phyloP scores from a whole-genome alignment of 2,113 vertebrate genomes.

The Hypocryptadius cinnamomeus region DNA sequence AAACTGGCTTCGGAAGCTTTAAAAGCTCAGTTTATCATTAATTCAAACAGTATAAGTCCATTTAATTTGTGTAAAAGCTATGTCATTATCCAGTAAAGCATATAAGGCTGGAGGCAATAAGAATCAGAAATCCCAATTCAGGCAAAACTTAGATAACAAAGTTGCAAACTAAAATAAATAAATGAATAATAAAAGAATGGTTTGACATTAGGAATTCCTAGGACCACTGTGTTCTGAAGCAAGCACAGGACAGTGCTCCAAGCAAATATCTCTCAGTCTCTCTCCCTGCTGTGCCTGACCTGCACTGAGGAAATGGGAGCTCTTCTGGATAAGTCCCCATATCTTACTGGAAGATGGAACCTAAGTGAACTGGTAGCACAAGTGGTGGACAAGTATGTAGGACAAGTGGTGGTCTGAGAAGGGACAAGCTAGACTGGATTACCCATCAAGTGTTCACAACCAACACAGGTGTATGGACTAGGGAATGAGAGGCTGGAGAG shows the following conservation, averaged over 20 bases:
- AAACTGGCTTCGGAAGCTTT: not conserved
- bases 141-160: not conserved
- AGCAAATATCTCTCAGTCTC: no score
- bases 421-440: not conserved
- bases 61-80: not conserved
- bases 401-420: not conserved
- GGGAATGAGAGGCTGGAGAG: not conserved
- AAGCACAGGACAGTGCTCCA: not conserved
- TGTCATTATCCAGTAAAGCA: not conserved
- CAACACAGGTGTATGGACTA: fast-evolving
- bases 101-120: not conserved
- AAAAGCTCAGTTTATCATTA: not conserved
- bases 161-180: not conserved
- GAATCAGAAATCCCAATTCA: not conserved
- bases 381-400: not conserved
- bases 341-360: not conserved
- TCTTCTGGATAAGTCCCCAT: not conserved
- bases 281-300: not conserved
- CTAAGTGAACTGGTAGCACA: not conserved
- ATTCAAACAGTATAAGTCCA: not conserved
- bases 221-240: not conserved
- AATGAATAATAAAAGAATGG: not conserved
- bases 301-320: not conserved
- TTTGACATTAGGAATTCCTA: not conserved
- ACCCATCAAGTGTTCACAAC: not conserved